Percentiles rank a stretch among this genome's conserved stretches.
phyloP scores from a whole-genome alignment of 2,797 vertebrate genomes.

The Sebastes cheni region DNA sequence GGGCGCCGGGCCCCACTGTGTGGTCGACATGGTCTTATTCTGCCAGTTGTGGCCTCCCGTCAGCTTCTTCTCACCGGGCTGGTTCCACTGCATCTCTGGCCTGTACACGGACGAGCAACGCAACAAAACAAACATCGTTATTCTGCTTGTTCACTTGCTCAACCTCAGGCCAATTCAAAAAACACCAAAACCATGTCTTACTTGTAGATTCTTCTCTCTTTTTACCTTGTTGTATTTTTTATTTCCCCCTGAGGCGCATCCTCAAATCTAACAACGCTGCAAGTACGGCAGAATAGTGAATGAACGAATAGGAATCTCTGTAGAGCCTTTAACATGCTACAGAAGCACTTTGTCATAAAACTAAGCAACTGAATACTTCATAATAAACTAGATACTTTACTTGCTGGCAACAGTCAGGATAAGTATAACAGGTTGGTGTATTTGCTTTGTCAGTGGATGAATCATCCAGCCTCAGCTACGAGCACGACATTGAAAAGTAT shows the following conservation, averaged over 20 bases:
- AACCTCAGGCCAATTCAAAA: background rate
- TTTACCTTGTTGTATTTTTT: background rate
- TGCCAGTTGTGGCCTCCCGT: conserved; percentile 87
- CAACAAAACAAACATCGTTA: background rate
- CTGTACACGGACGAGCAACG: conserved; percentile 62
- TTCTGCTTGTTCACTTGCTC: background rate
- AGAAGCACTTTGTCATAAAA: background rate
- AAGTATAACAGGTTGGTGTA: background rate
- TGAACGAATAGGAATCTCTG: background rate
- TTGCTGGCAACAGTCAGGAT: background rate
- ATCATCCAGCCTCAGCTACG: background rate
- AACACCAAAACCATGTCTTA: background rate
- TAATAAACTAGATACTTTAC: background rate
- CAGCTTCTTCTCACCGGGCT: conserved; percentile 85
- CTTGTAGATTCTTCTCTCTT: background rate
- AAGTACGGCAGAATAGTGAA: background rate
- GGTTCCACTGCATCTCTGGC: conserved; percentile 86
- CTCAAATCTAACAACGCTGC: background rate
- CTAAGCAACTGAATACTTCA: background rate
- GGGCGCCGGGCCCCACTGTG: conserved; percentile 81
- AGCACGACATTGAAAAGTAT: background rate
- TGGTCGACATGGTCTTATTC: conserved; percentile 86
- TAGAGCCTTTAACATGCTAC: background rate
- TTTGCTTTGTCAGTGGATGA: background rate
- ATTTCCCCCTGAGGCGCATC: background rate